Conservation (phyloP, 2,888 invertebrate species). For the Drosophila histrio region DNA sequence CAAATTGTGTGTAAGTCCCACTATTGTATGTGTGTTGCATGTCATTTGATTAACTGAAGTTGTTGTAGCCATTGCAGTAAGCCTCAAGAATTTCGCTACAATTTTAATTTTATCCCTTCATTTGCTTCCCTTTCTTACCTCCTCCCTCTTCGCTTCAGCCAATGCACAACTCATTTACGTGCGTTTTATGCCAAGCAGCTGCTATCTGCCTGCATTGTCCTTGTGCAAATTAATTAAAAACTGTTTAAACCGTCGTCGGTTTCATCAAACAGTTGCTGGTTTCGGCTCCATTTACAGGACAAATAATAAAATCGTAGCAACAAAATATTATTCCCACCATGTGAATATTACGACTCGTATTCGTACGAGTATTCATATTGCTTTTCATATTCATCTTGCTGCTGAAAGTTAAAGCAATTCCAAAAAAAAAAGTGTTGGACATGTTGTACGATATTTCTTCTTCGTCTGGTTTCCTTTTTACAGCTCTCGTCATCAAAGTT, state of each 20-base stretch:
- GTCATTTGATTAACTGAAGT: constrained; percentile 73
- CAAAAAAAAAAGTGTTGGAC: constrained; percentile 37
- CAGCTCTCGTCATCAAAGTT: constrained; percentile 69
- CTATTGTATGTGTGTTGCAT: constrained; percentile 38
- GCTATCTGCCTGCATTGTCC: constrained; percentile 56
- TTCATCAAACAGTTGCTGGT: constrained; percentile 29
- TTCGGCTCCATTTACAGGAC: not conserved
- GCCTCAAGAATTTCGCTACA: constrained; percentile 55
- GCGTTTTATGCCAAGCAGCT: constrained; percentile 70
- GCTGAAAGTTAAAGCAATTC: constrained; percentile 8
- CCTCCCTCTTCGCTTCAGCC: not conserved
- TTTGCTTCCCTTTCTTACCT: constrained; percentile 15
- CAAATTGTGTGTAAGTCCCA: not conserved
- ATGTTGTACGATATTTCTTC: constrained; percentile 19
- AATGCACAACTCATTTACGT: constrained; percentile 48
- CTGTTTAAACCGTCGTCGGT: constrained; percentile 57
- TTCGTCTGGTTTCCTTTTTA: constrained; percentile 47
- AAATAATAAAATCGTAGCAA: constrained; percentile 17
- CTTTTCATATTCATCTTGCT: constrained; percentile 6
- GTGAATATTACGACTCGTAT: constrained; percentile 13
- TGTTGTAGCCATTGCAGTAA: constrained; percentile 42
- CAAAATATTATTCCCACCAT: constrained; percentile 37
- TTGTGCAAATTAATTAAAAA: constrained; percentile 74
- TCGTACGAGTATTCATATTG: not conserved
- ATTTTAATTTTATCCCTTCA: constrained; percentile 64